Conservation (phyloP, 2,113 vertebrate species). For the Sorex fumeus region DNA sequence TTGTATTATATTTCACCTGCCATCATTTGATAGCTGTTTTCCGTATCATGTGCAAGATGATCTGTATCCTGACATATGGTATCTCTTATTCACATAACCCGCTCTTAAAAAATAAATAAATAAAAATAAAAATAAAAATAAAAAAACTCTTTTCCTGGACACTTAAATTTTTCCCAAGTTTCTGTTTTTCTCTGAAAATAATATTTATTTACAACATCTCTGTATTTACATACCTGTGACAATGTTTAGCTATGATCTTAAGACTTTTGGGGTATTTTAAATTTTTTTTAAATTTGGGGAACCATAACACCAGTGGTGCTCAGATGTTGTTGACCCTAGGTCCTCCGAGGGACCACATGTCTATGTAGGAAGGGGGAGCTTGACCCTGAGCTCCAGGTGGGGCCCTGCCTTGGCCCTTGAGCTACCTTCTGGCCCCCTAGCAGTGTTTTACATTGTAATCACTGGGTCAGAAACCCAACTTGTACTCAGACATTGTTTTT, state of each 20-base stretch:
- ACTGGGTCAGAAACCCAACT: neutral
- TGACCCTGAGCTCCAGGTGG: too few species aligned
- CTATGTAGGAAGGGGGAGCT: too few species aligned
- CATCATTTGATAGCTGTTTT: neutral
- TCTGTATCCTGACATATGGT: neutral
- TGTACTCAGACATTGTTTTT: neutral
- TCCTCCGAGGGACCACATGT: too few species aligned
- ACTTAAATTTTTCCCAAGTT: neutral
- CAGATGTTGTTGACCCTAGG: too few species aligned
- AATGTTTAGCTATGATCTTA: too few species aligned
- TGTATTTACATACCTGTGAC: neutral
- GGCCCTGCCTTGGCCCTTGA: too few species aligned
- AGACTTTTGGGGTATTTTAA: too few species aligned
- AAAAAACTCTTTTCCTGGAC: neutral
- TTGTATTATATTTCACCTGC: neutral
- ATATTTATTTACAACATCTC: neutral
- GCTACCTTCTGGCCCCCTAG: neutral
- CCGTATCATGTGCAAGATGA: neutral
- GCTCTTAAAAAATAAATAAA: too few species aligned
- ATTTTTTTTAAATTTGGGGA: too few species aligned
- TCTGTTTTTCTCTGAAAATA: neutral
- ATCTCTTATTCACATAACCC: slow-evolving; percentile 15
- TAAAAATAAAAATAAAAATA: too few species aligned
- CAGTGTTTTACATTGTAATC: neutral
- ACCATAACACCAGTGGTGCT: too few species aligned